These are phyloP conservation scores for Brachionus asplanchnoidis DNA, from an alignment of 1,140 invertebrate species.

Conservation along the genomic window DNA sequence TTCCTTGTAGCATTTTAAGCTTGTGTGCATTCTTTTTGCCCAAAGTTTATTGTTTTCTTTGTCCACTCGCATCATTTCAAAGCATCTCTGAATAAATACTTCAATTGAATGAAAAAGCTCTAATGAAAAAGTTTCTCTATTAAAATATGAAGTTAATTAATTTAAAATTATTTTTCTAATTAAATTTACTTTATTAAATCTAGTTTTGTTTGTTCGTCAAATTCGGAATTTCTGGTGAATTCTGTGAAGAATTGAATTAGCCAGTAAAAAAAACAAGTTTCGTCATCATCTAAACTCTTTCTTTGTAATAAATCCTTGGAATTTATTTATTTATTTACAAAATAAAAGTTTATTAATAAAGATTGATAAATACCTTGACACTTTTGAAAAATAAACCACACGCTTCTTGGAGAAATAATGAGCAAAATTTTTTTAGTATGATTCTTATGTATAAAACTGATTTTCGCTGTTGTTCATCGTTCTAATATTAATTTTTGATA, in stretches of 20 bases:
- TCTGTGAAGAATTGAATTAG: conserved; percentile 25
- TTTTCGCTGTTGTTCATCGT: conserved; percentile 35
- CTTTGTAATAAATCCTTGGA: conserved; percentile 21
- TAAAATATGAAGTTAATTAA: neutral
- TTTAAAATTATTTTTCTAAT: neutral
- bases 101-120: conserved; percentile 41
- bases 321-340: neutral
- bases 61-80: conserved; percentile 37
- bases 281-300: conserved; percentile 27
- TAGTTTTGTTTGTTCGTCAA: conserved; percentile 12
- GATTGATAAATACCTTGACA: neutral
- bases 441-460: conserved; percentile 28
- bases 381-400: neutral
- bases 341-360: neutral
- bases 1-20: conserved; percentile 39
- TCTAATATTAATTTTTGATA: neutral
- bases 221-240: conserved; percentile 8
- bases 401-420: neutral
- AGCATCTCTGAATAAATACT: conserved; percentile 29
- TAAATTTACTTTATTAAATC: conserved; percentile 15
- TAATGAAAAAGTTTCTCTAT: conserved; percentile 22
- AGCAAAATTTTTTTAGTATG: conserved; percentile 31
- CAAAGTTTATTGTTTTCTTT: conserved; percentile 26
- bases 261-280: conserved; percentile 18
- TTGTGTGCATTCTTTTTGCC: conserved; percentile 27